A percentile compares a stretch with the other conserved stretches of the same genome.
These are phyloP conservation scores for Eupeodes luniger DNA, from an alignment of 2,888 invertebrate species.

Conservation along the genomic window DNA sequence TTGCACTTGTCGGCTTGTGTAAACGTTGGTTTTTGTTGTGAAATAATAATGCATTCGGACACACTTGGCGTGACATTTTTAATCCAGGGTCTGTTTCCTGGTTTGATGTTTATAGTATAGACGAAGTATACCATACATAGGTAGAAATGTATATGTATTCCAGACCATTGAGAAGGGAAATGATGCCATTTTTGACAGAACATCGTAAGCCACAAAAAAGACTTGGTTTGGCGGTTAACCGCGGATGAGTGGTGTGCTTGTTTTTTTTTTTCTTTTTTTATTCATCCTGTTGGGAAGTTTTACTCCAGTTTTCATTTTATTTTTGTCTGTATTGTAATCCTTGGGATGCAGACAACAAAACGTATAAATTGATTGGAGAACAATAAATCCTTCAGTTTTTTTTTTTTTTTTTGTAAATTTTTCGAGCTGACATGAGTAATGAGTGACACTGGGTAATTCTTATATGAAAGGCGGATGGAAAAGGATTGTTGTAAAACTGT, in stretches of 20 bases:
- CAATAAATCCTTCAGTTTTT: constrained; percentile 59
- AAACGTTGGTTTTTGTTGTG: constrained; percentile 63
- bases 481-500: constrained; percentile 13
- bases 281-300: constrained; percentile 8
- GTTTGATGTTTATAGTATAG: neutral
- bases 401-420: constrained; percentile 21
- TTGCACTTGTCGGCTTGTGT: constrained; percentile 61
- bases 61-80: constrained; percentile 71
- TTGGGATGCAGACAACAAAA: constrained; percentile 27
- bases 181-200: constrained; percentile 62
- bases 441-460: constrained; percentile 57
- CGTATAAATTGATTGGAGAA: constrained; percentile 68
- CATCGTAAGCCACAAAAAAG: constrained; percentile 57
- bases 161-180: constrained; percentile 31
- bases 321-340: constrained; percentile 24
- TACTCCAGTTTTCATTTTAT: constrained; percentile 1
- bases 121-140: neutral
- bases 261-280: constrained; percentile 24
- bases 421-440: constrained; percentile 54
- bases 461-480: constrained; percentile 31
- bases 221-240: constrained; percentile 62
- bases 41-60: constrained; percentile 73
- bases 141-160: neutral
- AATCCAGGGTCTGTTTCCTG: constrained; percentile 46
- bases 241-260: constrained; percentile 49